Evolutionary conservation across 2,797 vertebrate genomes (phyloP).

Genomic region (Rhadinocentrus ornatus): DNA sequence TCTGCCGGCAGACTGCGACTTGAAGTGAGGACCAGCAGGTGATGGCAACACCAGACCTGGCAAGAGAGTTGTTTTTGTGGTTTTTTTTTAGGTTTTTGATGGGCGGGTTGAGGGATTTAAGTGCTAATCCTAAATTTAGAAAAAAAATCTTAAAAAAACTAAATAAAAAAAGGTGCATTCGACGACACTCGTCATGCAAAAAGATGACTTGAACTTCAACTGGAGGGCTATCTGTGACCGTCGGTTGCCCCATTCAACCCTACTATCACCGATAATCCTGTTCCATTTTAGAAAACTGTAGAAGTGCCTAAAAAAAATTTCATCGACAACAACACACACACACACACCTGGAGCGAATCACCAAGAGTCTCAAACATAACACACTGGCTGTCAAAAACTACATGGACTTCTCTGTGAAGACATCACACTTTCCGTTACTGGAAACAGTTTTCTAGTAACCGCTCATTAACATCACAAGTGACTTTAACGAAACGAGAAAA

Average conservation of each 20-base stretch:
- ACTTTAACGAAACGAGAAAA: conserved; percentile 58
- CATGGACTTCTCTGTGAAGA: conserved; percentile 45
- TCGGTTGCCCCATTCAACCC: conserved; percentile 74
- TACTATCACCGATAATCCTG: conserved; percentile 80
- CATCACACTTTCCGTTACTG: conserved; percentile 17
- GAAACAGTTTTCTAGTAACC: conserved; percentile 13
- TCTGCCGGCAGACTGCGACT: conserved; percentile 81
- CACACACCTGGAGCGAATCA: conserved; percentile 67
- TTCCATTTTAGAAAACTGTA: conserved; percentile 82
- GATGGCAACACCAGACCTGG: conserved; percentile 52
- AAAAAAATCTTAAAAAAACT: conserved; percentile 25
- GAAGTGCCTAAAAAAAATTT: conserved; percentile 84
- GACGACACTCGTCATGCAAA: conserved; percentile 67
- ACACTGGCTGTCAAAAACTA: conserved; percentile 47
- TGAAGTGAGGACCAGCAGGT: conserved; percentile 51
- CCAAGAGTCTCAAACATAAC: conserved; percentile 46
- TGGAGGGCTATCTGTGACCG: conserved; percentile 79
- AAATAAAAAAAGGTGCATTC: conserved; percentile 63
- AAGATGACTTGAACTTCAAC: conserved; percentile 79
- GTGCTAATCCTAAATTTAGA: conserved; percentile 70
- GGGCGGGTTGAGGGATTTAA: conserved; percentile 50
- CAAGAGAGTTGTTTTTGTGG: conserved; percentile 7
- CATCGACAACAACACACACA: conserved; percentile 58
- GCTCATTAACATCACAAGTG: conserved; percentile 69
- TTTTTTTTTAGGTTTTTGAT: conserved; percentile 3